Evolutionary conservation across 1,140 invertebrate species (phyloP), one percentile per base, ranked within the genome.

Genomic region (Leucophenga varia): DNA sequence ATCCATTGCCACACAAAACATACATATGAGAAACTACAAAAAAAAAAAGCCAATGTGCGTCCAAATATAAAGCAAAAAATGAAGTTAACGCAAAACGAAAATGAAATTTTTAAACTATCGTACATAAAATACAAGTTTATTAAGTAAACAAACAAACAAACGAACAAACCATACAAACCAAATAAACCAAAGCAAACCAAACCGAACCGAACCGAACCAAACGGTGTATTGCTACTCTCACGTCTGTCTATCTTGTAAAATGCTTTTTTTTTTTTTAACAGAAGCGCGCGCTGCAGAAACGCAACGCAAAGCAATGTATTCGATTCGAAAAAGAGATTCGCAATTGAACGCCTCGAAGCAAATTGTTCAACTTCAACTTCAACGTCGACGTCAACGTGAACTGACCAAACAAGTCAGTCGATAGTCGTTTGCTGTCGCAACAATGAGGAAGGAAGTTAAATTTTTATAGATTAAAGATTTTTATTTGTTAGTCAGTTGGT

Each of bases 371-470:
- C 22, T 5, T 25, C 22, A 25, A 10, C 10, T 10, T 6, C 10
- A 5, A 6, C 22, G 5, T 25, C 5, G 5, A 25, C 5, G 5
- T 6, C 22, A 25, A 25, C 5, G 5, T 5, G 5, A 25, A 25
- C 5, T 10, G 5, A 10, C 22, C 22, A 25, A 25, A 25, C 22
- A 10, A 25, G 22, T 25, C 22, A 17, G 50, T 53, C 53, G 36
- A 45, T 36, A 19, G 30, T 38, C 48, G n/a, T n/a, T n/a, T n/a
- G n/a, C n/a, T 57, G 43, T 44, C 55, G 55, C 55, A 57, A 57
- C 55, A 57, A 57, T 57, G 54, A 57, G 55, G 55, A 57, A 57
- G 55, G 54, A 57, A 57, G 43, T 44, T 39, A 31, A 32, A 42
- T 19, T 13, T 44, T n/a, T 8, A 22, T 10, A 18, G 22, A 25